Evolutionary conservation across 2,113 vertebrate species (phyloP).

Genomic region (Galemys pyrenaicus): DNA sequence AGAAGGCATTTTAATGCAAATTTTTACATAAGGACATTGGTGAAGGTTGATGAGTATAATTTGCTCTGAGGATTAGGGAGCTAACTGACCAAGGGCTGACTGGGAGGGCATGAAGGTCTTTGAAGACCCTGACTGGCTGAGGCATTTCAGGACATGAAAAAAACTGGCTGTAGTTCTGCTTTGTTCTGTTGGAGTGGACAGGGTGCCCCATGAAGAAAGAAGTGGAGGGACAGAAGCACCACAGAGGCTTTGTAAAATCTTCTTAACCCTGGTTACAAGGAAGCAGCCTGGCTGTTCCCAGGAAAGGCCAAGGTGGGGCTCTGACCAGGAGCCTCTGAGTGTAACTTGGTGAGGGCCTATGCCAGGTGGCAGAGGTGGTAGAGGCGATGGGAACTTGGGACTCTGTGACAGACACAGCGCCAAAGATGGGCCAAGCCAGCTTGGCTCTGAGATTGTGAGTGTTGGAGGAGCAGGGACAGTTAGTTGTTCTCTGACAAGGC

Average conservation of each 20-base stretch:
- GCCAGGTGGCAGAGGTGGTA: not conserved
- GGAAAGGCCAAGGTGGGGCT: not conserved
- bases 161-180: not conserved
- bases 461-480: not conserved
- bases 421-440: not conserved
- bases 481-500: not conserved
- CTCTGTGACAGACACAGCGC: not conserved
- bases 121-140: not conserved
- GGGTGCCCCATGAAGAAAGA: not conserved
- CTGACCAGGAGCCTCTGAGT: not conserved
- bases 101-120: not conserved
- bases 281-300: not conserved
- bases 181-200: not conserved
- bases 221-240: accelerated
- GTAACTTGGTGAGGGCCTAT: not conserved
- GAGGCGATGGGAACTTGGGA: not conserved
- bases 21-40: not conserved
- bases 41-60: not conserved
- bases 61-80: not conserved
- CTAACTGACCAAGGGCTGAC: accelerated
- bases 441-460: not conserved
- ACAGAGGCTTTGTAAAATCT: not conserved
- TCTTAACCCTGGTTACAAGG: not conserved
- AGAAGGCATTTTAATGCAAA: not conserved
- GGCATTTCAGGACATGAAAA: not conserved